Evolutionary conservation across 2,888 invertebrate genomes (phyloP).

Genomic region (Choristoneura rosaceana): DNA sequence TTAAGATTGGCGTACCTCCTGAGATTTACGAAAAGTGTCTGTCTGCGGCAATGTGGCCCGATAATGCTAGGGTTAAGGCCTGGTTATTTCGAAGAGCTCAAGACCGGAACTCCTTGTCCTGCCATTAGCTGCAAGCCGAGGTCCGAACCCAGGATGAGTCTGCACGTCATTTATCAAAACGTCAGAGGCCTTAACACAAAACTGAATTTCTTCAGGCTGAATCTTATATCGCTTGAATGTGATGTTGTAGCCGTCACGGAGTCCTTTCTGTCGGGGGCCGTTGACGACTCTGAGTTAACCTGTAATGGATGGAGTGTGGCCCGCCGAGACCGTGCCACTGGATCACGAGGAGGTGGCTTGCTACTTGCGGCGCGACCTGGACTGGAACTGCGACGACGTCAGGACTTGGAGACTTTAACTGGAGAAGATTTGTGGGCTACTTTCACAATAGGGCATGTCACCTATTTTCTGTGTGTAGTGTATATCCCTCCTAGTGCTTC

Average conservation of each 20-base stretch:
- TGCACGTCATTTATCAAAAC: background rate
- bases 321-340: background rate
- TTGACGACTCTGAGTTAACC: background rate
- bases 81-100: slow-evolving; percentile 17
- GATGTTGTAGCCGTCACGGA: background rate
- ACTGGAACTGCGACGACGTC: background rate
- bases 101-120: too few relatives aligned
- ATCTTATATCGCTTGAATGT: background rate
- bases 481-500: background rate
- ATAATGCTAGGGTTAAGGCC: slow-evolving; percentile 16
- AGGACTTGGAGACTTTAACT: background rate
- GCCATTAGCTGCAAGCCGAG: too few relatives aligned
- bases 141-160: too few relatives aligned
- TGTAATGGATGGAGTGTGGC: background rate
- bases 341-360: background rate
- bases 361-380: background rate
- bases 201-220: background rate
- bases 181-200: slow-evolving; percentile 9
- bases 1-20: slow-evolving; percentile 21
- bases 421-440: background rate
- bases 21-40: slow-evolving; percentile 4
- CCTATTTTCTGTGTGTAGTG: background rate
- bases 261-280: background rate
- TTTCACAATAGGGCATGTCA: background rate
- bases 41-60: slow-evolving; percentile 10